Evolutionary conservation across 2,797 vertebrate genomes (phyloP), one percentile per base, ranked within the genome.

Genomic region (Chrysocyon brachyurus): DNA sequence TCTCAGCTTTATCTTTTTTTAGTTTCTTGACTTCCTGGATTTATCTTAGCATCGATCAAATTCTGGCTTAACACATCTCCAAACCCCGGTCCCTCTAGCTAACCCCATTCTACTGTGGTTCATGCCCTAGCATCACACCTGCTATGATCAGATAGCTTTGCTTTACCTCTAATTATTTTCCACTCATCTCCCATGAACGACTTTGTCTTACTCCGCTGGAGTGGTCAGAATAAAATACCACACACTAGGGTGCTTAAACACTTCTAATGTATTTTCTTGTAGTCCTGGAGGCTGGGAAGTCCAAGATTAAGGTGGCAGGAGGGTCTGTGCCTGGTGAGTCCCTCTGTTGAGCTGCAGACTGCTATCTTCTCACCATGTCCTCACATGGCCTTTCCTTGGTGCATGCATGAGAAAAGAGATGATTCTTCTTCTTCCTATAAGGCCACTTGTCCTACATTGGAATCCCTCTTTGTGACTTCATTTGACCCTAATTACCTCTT

Each of bases 401-500:
- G 5, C 17, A 52, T 22, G 56, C 10, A 49, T 11, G 5, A 17
- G 31, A 24, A 77, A 68, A 84, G 36, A 24, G 49, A 46, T 12
- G 49, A 14, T 11, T 63, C 33, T n/a, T 73, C 6, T 10, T 68
- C 9, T 84, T 70, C 46, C 56, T n/a, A 31, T 6, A 14, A 17
- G 12, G 15, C 4, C 17, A 26, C n/a, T 1, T 6, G 63, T 54
- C 19, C 16, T 54, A 5, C 28, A 28, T 46, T 46, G 57, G 57
- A 36, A 22, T 4, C 1, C n/a, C 26, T 4, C 49, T 33, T 26
- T 12, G 6, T 28, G 46, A 93, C 26, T 26, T 68, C 31, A 40
- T 66, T 97, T 77, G 87, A 77, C 12, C 28, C 72, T 84, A 81
- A 94, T 28, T 84, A 33, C 9, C 26, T 73, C 26, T n/a, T 88